Evolutionary conservation across 2,888 invertebrate species (phyloP).

Genomic region (Hydraecia micacea): DNA sequence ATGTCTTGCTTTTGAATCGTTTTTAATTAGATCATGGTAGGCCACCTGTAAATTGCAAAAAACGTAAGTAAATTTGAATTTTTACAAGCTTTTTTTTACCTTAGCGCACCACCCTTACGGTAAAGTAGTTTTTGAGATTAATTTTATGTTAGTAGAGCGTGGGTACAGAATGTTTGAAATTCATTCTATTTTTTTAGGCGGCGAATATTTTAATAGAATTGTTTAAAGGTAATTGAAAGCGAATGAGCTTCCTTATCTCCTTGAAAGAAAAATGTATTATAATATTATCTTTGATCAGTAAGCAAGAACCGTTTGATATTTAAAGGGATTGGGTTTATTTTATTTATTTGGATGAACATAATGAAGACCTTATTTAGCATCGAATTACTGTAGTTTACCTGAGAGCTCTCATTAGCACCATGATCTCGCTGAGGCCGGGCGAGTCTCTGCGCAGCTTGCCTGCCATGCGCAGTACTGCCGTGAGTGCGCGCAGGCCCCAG

Average conservation of each 20-base stretch:
- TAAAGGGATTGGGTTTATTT: not conserved
- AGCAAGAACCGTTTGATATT: not conserved
- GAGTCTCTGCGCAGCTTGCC: conserved; percentile 95
- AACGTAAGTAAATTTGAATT: no score
- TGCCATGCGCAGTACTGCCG: conserved; percentile 97
- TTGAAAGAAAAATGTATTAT: not conserved
- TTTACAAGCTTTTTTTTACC: no score
- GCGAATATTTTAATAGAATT: no score
- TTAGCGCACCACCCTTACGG: no score
- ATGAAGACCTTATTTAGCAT: not conserved
- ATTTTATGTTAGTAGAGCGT: no score
- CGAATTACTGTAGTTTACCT: conserved; percentile 72
- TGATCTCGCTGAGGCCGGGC: conserved; percentile 94
- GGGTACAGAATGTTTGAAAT: no score
- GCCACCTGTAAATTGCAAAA: no score
- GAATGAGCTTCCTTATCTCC: not conserved
- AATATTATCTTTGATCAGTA: not conserved
- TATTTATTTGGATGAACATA: not conserved
- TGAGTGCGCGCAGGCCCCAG: conserved; percentile 97
- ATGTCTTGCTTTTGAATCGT: no score
- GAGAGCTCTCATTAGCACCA: conserved; percentile 97
- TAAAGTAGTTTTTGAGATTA: no score
- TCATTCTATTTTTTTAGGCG: not conserved
- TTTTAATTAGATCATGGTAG: no score
- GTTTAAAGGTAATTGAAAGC: not conserved